Percentiles rank a stretch among this genome's conserved stretches.
Conservation (phyloP, 2,888 invertebrate genomes). For the Dyspetes luteomarginatus region DNA sequence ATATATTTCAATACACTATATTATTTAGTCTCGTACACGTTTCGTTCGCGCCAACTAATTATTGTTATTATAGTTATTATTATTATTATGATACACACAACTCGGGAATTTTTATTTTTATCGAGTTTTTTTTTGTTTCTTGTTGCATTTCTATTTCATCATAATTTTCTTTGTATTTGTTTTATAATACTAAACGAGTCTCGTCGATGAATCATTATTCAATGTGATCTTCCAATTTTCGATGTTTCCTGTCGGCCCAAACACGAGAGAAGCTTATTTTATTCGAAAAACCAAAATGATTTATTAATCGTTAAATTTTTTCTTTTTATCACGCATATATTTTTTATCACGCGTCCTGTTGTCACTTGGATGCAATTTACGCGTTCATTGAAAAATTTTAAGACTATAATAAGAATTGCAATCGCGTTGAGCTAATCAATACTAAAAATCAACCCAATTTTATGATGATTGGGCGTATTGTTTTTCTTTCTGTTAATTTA, state of each 20-base stretch:
- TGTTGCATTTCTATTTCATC: not conserved
- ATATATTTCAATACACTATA: not conserved
- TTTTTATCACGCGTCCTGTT: not conserved
- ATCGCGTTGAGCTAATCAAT: conserved; percentile 23
- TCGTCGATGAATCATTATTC: conserved; percentile 13
- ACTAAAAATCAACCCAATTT: conserved; percentile 34
- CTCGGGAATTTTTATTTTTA: not conserved
- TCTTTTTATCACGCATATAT: not conserved
- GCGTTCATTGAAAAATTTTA: conserved; percentile 24
- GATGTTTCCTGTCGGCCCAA: conserved; percentile 27
- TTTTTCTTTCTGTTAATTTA: conserved; percentile 22
- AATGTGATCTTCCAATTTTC: conserved; percentile 27
- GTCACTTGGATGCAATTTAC: not conserved
- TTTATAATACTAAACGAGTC: conserved; percentile 23
- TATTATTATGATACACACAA: conserved; percentile 24
- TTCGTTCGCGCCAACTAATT: not conserved
- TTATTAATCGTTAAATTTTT: not conserved
- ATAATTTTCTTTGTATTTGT: not conserved
- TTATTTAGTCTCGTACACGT: conserved; percentile 35
- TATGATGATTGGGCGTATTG: conserved; percentile 31
- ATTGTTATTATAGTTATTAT: conserved; percentile 16
- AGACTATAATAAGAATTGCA: conserved; percentile 23
- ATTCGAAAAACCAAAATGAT: not conserved
- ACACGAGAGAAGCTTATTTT: conserved; percentile 5
- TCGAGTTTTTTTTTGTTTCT: conserved; percentile 5